Evolutionary conservation across 2,888 invertebrate species (phyloP), one percentile per base, ranked within the genome.

Genomic region (Spialia ferax): DNA sequence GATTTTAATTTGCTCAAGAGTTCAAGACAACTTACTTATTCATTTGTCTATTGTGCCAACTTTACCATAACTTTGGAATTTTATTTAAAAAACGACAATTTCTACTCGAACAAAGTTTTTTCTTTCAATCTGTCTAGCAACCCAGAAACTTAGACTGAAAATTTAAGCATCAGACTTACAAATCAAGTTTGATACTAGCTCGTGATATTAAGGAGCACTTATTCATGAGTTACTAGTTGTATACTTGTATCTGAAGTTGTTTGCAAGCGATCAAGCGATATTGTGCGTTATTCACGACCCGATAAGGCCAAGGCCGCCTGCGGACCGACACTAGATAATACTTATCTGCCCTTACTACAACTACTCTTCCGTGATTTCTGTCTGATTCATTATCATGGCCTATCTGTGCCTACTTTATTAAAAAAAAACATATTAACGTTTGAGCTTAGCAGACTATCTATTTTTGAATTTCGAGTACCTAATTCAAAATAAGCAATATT

Each of bases 251-350:
- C 56, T 38, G 57, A 63, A 56, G 63, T 56, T 22, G 23, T 48
- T 45, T 35, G 32, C 15, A 32, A 23, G 42, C 50, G 63, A 45
- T 62, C 38, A 48, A 52, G 59, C 65, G 38, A 65, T 59, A 65
- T 22, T 50, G 22, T 8, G 56, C 57, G 23, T 38, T 65, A 50
- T 52, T 59, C 62, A 50, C 35, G 18, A 32, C 11, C 56, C 57
- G 65, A 65, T 65, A 65, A 65, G 65, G 65, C 65, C 65, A 65
- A 65, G 65, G 65, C 65, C 57, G 50, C 23, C 29, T 13, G 60
- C 42, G 23, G 8, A 13, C 11, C 32, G 10, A 32, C 10, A n/a
- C 38, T 38, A 38, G 38, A 15, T 42, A 42, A 42, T 42, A 42
- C 42, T 42, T 42, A 42, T 42, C 42, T 42, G 42, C 42, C 42